Evolutionary conservation across 1,140 invertebrate genomes (phyloP).

Genomic region (Drosophila kanapiae): DNA sequence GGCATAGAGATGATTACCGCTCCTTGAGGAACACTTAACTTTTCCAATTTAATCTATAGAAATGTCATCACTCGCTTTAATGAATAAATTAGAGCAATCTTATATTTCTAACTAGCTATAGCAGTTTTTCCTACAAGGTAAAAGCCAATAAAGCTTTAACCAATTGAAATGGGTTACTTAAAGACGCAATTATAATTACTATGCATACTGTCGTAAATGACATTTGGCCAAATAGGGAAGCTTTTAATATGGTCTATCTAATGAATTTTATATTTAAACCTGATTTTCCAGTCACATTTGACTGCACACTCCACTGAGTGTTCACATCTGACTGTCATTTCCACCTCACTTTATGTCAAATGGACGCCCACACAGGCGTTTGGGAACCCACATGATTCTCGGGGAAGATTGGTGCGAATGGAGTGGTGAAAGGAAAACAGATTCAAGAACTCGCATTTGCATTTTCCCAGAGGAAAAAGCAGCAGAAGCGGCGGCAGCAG

Average conservation of each 20-base stretch:
- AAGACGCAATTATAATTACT: neutral
- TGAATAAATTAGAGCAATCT: conserved; percentile 25
- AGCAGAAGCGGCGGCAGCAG: conserved; percentile 4
- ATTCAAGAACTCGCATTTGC: conserved; percentile 44
- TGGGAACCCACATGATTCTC: conserved; percentile 24
- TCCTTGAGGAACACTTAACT: conserved; percentile 7
- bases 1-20: conserved; percentile 1
- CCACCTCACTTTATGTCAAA: conserved; percentile 38
- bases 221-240: conserved; percentile 12
- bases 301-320: conserved; percentile 22
- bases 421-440: conserved; percentile 12
- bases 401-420: conserved; percentile 26
- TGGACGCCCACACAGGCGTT: conserved; percentile 38
- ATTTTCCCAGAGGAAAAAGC: conserved; percentile 38
- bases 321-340: conserved; percentile 44
- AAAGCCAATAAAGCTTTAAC: neutral
- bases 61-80: conserved; percentile 34
- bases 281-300: conserved; percentile 34
- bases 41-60: conserved; percentile 10
- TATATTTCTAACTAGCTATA: neutral
- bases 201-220: neutral
- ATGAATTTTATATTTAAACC: conserved; percentile 24
- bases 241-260: conserved; percentile 3
- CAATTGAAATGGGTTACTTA: neutral
- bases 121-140: neutral